Percentiles rank a stretch among this genome's conserved stretches.
These are phyloP conservation scores for Sicus ferrugineus DNA, from an alignment of 2,888 invertebrate genomes.

Conservation along the genomic window DNA sequence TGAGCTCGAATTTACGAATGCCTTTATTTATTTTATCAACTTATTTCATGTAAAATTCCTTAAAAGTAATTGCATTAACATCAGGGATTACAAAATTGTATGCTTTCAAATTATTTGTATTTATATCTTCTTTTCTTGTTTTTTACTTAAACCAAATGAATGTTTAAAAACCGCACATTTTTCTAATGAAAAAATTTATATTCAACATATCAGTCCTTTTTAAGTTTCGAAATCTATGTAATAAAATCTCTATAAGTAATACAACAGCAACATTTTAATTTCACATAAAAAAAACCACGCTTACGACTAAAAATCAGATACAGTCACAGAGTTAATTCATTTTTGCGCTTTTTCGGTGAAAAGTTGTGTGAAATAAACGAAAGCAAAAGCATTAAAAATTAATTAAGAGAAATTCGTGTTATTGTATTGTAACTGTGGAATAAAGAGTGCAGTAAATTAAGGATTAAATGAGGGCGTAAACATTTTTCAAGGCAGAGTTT, in stretches of 20 bases:
- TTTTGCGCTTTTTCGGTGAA: slow-evolving; percentile 1
- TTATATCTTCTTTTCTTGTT: slow-evolving; percentile 11
- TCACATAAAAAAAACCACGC: background rate
- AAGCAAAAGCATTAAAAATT: background rate
- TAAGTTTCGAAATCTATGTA: background rate
- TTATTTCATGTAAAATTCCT: background rate
- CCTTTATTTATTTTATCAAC: slow-evolving; percentile 7
- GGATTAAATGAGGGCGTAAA: background rate
- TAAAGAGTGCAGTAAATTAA: no score
- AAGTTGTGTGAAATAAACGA: background rate
- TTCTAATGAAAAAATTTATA: background rate
- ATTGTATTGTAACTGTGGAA: slow-evolving; percentile 1
- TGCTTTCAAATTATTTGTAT: background rate
- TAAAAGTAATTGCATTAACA: no score
- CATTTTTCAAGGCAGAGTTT: background rate
- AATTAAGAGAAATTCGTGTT: background rate
- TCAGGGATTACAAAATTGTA: no score
- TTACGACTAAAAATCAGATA: background rate
- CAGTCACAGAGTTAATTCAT: background rate
- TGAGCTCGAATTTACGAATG: background rate
- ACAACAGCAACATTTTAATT: background rate
- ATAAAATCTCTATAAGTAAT: background rate
- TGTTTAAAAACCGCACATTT: slow-evolving; percentile 11
- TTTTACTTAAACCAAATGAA: slow-evolving; percentile 22
- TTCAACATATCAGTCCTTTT: slow-evolving; percentile 7